Evolutionary conservation across 1,140 invertebrate genomes (phyloP).

Genomic region (Tetragnatha versicolor): DNA sequence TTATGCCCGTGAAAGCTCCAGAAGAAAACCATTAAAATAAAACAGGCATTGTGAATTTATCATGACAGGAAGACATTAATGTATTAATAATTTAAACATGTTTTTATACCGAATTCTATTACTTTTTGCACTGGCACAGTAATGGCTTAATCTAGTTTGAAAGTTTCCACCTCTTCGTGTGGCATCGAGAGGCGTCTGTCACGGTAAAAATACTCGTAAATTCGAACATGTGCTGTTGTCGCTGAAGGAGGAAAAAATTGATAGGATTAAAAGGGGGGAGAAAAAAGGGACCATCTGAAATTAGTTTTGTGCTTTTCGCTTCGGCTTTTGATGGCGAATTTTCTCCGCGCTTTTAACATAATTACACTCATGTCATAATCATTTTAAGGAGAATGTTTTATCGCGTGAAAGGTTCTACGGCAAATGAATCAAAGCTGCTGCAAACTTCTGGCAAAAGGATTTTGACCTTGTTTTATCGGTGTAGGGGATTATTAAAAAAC

Average conservation of each 20-base stretch:
- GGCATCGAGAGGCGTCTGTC: slow-evolving; percentile 2
- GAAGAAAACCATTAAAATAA: slow-evolving; percentile 18
- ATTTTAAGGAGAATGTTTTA: slow-evolving; percentile 11
- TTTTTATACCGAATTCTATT: slow-evolving; percentile 12
- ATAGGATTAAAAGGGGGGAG: slow-evolving; percentile 20
- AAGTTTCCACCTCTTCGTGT: neutral
- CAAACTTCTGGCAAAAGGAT: neutral
- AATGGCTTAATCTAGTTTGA: slow-evolving; percentile 24
- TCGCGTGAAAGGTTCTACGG: neutral
- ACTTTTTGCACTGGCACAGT: neutral
- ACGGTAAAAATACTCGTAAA: slow-evolving; percentile 20
- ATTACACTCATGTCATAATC: slow-evolving; percentile 17
- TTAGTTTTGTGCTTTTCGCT: neutral
- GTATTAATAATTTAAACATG: slow-evolving; percentile 22
- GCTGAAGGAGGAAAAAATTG: neutral
- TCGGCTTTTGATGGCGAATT: neutral
- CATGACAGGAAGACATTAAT: slow-evolving; percentile 19
- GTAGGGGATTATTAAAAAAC: neutral
- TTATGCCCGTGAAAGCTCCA: neutral
- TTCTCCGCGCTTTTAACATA: slow-evolving; percentile 10
- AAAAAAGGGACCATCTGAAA: neutral
- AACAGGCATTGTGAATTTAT: slow-evolving; percentile 12
- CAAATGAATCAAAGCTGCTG: neutral
- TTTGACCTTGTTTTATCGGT: neutral
- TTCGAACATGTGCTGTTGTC: neutral